Conservation (phyloP, 2,797 vertebrate species). For the Dallia pectoralis region DNA sequence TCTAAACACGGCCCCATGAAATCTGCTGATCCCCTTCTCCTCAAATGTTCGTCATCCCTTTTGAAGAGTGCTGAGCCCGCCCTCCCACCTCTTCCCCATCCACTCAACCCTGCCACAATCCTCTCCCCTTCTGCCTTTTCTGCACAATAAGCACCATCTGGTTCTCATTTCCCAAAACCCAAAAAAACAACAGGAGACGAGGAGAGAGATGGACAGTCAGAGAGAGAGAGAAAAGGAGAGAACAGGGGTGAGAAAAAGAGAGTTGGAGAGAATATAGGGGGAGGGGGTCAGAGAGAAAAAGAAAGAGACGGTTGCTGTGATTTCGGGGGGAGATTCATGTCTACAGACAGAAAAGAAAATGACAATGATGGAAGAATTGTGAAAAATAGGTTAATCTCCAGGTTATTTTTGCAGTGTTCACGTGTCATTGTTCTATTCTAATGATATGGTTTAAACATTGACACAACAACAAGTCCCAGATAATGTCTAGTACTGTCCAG, state of each 20-base stretch:
- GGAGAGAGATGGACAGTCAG: conserved; percentile 1
- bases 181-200: conserved; percentile 69
- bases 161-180: conserved; percentile 74
- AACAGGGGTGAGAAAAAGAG: conserved; percentile 30
- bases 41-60: neutral
- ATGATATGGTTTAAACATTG: neutral
- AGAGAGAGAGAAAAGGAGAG: conserved; percentile 34
- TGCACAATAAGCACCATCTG: conserved; percentile 81
- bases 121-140: conserved; percentile 46
- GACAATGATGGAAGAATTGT: conserved; percentile 36
- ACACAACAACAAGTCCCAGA: neutral
- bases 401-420: conserved; percentile 36
- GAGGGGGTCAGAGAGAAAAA: conserved; percentile 23
- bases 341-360: conserved; percentile 15
- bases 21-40: conserved; percentile 19
- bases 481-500: neutral
- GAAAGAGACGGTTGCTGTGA: conserved; percentile 38
- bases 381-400: conserved; percentile 21
- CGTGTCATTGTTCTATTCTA: neutral
- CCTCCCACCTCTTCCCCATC: conserved; percentile 12
- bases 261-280: conserved; percentile 22
- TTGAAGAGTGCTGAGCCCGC: neutral
- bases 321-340: neutral
- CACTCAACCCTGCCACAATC: conserved; percentile 12
- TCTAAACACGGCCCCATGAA: conserved; percentile 36